Evolutionary conservation across 2,113 vertebrate genomes (phyloP), one percentile per base, ranked within the genome.

Genomic region (Cathartes aura): DNA sequence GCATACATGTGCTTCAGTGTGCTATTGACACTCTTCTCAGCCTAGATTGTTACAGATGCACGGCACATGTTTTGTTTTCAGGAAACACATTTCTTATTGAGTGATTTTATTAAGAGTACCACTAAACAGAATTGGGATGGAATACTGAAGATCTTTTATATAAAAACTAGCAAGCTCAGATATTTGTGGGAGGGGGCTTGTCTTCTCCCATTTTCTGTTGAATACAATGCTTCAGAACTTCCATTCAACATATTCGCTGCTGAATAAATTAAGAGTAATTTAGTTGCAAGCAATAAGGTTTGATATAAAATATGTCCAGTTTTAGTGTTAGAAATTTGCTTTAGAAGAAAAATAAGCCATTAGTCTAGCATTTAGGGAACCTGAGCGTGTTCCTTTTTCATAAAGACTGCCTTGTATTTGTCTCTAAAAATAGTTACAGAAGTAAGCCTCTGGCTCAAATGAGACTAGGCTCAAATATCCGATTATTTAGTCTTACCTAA

Each of bases 41-140:
- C 15, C 27, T 50, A 29, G 8, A 72, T 1, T 47, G 13, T 40
- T 67, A 82, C 2, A 5, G 16, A 32, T 19, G 4, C 0, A 0
- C 15, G 27, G 5, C 60, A 67, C 3, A n/a, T 18, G 22, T 40
- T 89, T 73, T 38, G 19, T 48, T 74, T 78, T 48, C 24, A 62
- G 30, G 70, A 78, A 81, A 48, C 2, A 1, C 1, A 6, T 50
- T 94, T 64, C 30, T 73, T 52, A 29, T 8, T 73, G 6, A 82
- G 34, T 40, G 15, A 53, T 56, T 92, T 64, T 60, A 79, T 67
- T 36, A 56, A 16, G 5, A 67, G 11, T 47, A 75, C 3, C 4
- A 42, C 32, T 63, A 42, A 58, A 87, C 3, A 63, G 12, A 88
- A 72, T 1, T 53, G 15, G 43, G 11, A 91, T 83, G 43, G 23